Evolutionary conservation across 2,888 invertebrate genomes (phyloP), one percentile per base, ranked within the genome.

Genomic region (Chalcosyrphus nemorum): DNA sequence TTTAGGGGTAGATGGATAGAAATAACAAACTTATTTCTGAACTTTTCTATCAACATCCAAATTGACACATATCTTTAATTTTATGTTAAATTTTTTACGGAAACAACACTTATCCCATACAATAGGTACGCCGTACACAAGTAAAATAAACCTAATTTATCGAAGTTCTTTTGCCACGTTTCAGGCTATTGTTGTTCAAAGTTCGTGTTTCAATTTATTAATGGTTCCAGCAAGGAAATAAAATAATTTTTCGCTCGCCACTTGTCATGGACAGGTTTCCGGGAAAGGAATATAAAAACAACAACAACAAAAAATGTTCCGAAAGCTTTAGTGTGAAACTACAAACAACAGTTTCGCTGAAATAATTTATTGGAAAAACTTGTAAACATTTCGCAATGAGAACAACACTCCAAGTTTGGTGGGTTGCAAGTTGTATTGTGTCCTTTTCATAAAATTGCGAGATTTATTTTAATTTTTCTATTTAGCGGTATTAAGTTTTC

Each of bases 401-500:
- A 65, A 29, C 65, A 50, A 65, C 38, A 65, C 17, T 1, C 47
- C 13, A 45, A 29, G 45, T 6, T 17, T 19, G n/a, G 29, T 19
- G n/a, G 29, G 43, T 29, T 47, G 45, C 32, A 15, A 43, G 17
- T 19, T 29, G 32, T 15, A 19, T 17, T 66, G 52, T 52, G 61
- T 63, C 61, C 61, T 57, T 72, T 72, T 71, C 59, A 71, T 71
- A 50, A 72, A 72, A 72, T 29, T 29, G 1, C 9, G 13, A 66
- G 38, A 65, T 75, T 75, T 66, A 75, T 75, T 61, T 57, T 47
- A 66, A 38, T 65, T 75, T 65, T 75, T 65, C 24, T 32, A 32
- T 32, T 72, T 29, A 50, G 43, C 38, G 27, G 74, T 56, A 54
- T 65, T 74, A 75, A 75, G 57, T 75, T 75, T 65, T 75, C 56